Evolutionary conservation across 2,888 invertebrate genomes (phyloP).

Genomic region (Euplexia lucipara): DNA sequence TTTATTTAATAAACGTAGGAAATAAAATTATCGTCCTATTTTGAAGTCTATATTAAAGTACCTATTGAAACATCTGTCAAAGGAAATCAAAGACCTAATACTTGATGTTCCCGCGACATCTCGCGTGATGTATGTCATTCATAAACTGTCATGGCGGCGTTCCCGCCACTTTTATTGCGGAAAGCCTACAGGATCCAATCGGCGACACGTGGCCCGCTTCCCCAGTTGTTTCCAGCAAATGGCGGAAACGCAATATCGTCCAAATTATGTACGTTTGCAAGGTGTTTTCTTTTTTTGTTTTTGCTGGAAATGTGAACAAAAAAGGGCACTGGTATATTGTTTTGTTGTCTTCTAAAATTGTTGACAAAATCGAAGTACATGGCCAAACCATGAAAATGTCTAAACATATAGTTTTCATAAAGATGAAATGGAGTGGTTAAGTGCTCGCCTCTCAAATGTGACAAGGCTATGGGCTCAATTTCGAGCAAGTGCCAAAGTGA

Average conservation of each 20-base stretch:
- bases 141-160: slow-evolving; percentile 43
- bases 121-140: slow-evolving; percentile 22
- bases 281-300: slow-evolving; percentile 33
- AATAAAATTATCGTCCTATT: background rate
- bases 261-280: slow-evolving; percentile 54
- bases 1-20: no score
- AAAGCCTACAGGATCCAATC: slow-evolving; percentile 49
- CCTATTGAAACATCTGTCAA: slow-evolving; percentile 6
- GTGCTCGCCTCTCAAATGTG: no score
- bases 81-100: slow-evolving; percentile 27
- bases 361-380: background rate
- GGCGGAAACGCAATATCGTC: slow-evolving; percentile 53
- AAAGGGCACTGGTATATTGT: background rate
- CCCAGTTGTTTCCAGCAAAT: slow-evolving; percentile 32
- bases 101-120: slow-evolving; percentile 2
- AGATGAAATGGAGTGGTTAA: no score
- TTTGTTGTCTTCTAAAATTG: background rate
- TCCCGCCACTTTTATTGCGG: slow-evolving; percentile 53
- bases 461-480: no score
- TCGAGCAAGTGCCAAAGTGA: no score
- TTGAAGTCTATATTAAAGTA: no score
- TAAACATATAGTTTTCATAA: no score
- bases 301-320: slow-evolving; percentile 7
- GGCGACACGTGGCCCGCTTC: slow-evolving; percentile 34
- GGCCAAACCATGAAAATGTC: no score